These are phyloP conservation scores for Chymomyza caudatula DNA, from an alignment of 2,888 invertebrate genomes.

Conservation along the genomic window DNA sequence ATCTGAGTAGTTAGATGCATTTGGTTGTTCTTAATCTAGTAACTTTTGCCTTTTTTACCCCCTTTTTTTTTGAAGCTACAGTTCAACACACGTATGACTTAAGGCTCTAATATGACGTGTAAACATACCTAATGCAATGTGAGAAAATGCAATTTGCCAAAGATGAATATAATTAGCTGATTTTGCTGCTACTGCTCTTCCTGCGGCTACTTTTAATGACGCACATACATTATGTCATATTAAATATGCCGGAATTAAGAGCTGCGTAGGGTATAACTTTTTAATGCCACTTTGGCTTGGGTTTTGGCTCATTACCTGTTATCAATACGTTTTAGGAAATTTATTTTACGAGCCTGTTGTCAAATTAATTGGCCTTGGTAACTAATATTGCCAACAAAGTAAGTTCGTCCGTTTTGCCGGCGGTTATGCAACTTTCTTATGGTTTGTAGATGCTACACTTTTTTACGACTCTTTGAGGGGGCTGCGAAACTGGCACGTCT, in stretches of 20 bases:
- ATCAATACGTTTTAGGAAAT: constrained; percentile 54
- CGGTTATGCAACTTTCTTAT: constrained; percentile 25
- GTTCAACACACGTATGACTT: too few species aligned
- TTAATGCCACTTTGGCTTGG: constrained; percentile 43
- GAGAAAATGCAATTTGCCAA: neutral
- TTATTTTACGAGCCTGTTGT: constrained; percentile 55
- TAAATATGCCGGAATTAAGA: neutral
- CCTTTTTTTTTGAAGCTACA: too few species aligned
- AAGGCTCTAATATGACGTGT: too few species aligned
- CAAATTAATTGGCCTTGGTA: constrained; percentile 49
- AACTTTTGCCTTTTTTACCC: too few species aligned
- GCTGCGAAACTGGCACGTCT: neutral
- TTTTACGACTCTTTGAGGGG: constrained; percentile 1
- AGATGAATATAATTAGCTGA: neutral
- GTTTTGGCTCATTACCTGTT: constrained; percentile 53
- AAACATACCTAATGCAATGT: too few species aligned
- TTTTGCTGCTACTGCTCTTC: neutral
- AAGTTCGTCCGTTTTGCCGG: neutral
- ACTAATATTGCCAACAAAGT: constrained; percentile 63
- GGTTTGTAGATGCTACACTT: neutral
- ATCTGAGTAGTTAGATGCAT: too few species aligned
- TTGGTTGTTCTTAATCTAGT: too few species aligned
- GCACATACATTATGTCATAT: too few species aligned
- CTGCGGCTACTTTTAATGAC: too few species aligned
- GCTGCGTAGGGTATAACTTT: constrained; percentile 2